phyloP scores from a whole-genome alignment of 2,888 invertebrate species.

The Nebria brevicollis region DNA sequence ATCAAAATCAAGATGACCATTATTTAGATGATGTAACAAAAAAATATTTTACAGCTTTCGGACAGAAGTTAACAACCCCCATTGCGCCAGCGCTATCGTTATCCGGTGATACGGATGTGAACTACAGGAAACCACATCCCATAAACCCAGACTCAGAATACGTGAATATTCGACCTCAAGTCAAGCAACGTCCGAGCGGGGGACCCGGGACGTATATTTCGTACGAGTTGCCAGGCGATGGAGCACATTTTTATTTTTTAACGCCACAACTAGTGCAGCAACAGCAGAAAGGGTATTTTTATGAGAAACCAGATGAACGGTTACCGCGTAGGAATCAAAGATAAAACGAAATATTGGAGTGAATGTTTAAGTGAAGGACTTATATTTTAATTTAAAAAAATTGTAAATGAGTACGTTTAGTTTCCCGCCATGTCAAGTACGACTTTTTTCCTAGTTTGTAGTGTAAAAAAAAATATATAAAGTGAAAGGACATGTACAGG shows the following conservation, averaged over 20 bases:
- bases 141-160: slow-evolving; percentile 74
- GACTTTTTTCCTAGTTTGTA: slow-evolving; percentile 31
- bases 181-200: slow-evolving; percentile 52
- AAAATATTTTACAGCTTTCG: slow-evolving; percentile 79
- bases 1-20: slow-evolving; percentile 67
- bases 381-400: slow-evolving; percentile 35
- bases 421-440: slow-evolving; percentile 41
- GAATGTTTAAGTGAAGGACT: slow-evolving; percentile 21
- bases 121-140: slow-evolving; percentile 75
- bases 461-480: slow-evolving; percentile 31
- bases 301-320: slow-evolving; percentile 53
- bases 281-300: slow-evolving; percentile 51
- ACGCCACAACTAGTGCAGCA: slow-evolving; percentile 72
- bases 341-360: slow-evolving; percentile 45
- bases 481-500: not conserved
- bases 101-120: slow-evolving; percentile 76
- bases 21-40: slow-evolving; percentile 78
- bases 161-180: slow-evolving; percentile 56
- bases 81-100: slow-evolving; percentile 63
- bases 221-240: slow-evolving; percentile 78
- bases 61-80: slow-evolving; percentile 55
- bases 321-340: slow-evolving; percentile 51
- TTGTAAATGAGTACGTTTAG: slow-evolving; percentile 29
- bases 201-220: slow-evolving; percentile 75
- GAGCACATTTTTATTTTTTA: slow-evolving; percentile 81